These are phyloP conservation scores for Carcinoscorpius rotundicauda DNA, from an alignment of 1,140 invertebrate species.

Conservation along the genomic window DNA sequence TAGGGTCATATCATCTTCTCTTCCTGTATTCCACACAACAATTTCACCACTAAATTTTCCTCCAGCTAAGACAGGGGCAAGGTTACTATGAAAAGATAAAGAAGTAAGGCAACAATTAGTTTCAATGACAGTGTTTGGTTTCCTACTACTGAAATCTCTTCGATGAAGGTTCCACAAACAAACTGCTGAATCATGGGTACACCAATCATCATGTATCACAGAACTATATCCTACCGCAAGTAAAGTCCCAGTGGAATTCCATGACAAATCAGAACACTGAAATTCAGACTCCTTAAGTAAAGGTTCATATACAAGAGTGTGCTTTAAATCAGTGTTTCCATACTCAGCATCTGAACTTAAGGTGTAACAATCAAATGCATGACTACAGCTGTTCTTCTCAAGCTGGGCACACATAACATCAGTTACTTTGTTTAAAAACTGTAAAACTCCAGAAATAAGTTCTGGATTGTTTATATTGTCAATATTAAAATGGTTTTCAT, in stretches of 20 bases:
- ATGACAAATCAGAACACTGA: constrained; percentile 11
- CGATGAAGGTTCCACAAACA: constrained; percentile 19
- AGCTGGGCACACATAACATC: constrained; percentile 11
- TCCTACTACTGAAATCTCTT: constrained; percentile 14
- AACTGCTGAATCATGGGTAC: constrained; percentile 15
- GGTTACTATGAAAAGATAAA: constrained; percentile 16
- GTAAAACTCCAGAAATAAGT: neutral
- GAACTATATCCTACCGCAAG: constrained; percentile 14
- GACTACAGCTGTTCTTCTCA: constrained; percentile 17
- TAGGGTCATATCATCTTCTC: constrained; percentile 15
- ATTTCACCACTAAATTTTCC: constrained; percentile 23
- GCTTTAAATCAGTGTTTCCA: constrained; percentile 1
- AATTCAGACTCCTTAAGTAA: constrained; percentile 10
- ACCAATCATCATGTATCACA: constrained; percentile 16
- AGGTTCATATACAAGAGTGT: constrained; percentile 6
- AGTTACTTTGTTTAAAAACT: constrained; percentile 12
- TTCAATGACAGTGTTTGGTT: constrained; percentile 18
- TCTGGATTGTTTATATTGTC: neutral
- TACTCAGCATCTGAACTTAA: constrained; percentile 9
- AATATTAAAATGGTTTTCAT: constrained; percentile 5
- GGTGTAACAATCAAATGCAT: constrained; percentile 15
- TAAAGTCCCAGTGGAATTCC: constrained; percentile 19
- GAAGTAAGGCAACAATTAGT: constrained; percentile 18
- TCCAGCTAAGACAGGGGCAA: constrained; percentile 15
- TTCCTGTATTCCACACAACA: constrained; percentile 19